Base-by-base conservation (phyloP, 2,888 invertebrate species). In the Drosophila ezoana region DNA sequence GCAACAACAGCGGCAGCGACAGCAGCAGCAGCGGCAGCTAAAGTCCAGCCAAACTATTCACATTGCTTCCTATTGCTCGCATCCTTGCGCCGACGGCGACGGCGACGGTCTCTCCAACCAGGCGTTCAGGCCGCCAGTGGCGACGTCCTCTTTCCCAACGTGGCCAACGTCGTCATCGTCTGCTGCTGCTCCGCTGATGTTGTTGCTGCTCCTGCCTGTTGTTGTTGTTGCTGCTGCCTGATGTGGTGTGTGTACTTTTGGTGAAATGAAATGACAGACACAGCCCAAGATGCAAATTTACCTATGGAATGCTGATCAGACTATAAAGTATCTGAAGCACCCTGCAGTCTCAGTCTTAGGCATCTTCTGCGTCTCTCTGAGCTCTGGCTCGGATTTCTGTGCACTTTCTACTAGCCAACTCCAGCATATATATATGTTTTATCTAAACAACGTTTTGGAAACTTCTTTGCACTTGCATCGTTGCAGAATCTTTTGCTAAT, bases 61-160 rank as follows among this genome's bases (percentile, higher is more conserved):
- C 65, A 62, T 57, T 76, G 83, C 89, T 89, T 89, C 84, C 89
- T 89, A 89, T 89, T 84, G 88, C 85, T 78, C 80, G 83, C 76
- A 84, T 84, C 90, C 84, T 84, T 88, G 89, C 87, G 78, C 63
- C 65, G 53, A 54, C 54, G 62, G 69, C 62, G 72, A 73, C 75
- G 71, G 58, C 78, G 71, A 71, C 72, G 72, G 56, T 20, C 73
- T 53, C 68, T 81, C 73, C 87, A 89, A 89, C 79, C 88, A 89
- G 90, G 90, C 90, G 89, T 88, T 88, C 83, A 79, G 86, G 86
- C 72, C 72, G 87, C 87, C 87, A 89, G 52, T 87, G 87, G 81
- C 87, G 87, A 81, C 81, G 81, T 67, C 72, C 59, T 43, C 76
- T 60, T 65, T 72, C 52, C 41, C 69, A 45, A 45, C 66, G 40